phyloP scores from a whole-genome alignment of 2,797 vertebrate species.

The Catharus ustulatus region DNA sequence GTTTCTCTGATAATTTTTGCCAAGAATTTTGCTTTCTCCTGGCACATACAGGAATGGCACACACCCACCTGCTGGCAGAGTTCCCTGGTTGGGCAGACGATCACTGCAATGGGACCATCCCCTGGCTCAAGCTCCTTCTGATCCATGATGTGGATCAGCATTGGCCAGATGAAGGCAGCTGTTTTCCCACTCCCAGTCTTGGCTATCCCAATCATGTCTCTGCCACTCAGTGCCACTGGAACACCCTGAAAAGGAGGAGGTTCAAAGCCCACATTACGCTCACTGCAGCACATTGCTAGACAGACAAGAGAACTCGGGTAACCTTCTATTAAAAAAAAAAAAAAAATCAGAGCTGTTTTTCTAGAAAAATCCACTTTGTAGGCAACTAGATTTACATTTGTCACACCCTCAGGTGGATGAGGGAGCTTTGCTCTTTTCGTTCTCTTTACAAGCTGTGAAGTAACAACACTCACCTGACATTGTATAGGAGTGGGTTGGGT shows the following conservation, averaged over 20 bases:
- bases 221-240: slow-evolving; percentile 93
- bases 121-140: slow-evolving; percentile 94
- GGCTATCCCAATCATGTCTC: slow-evolving; percentile 98
- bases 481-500: slow-evolving; percentile 98
- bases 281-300: background rate
- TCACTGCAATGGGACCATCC: slow-evolving; percentile 94
- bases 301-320: background rate
- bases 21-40: background rate
- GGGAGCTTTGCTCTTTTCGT: background rate
- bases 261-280: background rate
- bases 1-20: background rate
- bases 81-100: slow-evolving; percentile 96
- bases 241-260: slow-evolving; percentile 82
- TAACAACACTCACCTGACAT: slow-evolving; percentile 86
- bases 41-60: accelerated
- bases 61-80: slow-evolving; percentile 92
- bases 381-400: background rate
- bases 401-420: background rate
- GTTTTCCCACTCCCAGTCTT: slow-evolving; percentile 99
- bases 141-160: slow-evolving; percentile 99
- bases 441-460: background rate
- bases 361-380: background rate
- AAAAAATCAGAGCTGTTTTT: background rate
- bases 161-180: slow-evolving; percentile 98
- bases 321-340: background rate